These are phyloP conservation scores for Stegostoma tigrinum DNA, from an alignment of 2,113 vertebrate genomes.

Conservation along the genomic window DNA sequence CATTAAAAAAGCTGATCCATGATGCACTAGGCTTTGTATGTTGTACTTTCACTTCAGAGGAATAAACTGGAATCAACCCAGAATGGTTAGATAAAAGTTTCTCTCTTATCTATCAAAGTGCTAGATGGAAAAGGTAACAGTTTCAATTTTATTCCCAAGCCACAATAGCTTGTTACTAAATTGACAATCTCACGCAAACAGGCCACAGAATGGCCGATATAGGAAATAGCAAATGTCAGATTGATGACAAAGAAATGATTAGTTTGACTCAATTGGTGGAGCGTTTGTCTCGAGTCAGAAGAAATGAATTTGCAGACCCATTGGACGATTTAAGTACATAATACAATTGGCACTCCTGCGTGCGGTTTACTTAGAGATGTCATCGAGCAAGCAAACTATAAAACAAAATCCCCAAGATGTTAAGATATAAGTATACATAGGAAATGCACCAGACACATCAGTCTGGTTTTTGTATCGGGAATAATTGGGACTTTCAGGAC, in stretches of 20 bases:
- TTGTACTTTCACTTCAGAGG: not conserved
- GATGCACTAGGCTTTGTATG: not conserved
- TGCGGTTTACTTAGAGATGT: too few relatives aligned
- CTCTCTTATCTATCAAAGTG: not conserved
- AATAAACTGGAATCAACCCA: not conserved
- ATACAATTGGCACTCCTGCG: too few relatives aligned
- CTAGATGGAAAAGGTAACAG: not conserved
- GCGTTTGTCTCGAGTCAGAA: not conserved
- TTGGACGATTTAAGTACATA: too few relatives aligned
- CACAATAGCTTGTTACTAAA: not conserved
- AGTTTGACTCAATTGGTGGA: not conserved
- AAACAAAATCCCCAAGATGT: not conserved
- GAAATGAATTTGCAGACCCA: too few relatives aligned
- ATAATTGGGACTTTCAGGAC: too few relatives aligned
- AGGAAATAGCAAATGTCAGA: not conserved
- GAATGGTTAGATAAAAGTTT: not conserved
- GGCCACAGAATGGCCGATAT: not conserved
- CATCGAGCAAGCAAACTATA: not conserved
- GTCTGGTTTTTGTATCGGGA: too few relatives aligned
- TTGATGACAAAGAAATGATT: not conserved
- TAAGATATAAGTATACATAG: not conserved
- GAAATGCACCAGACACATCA: not conserved
- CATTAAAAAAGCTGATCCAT: not conserved
- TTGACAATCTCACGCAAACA: not conserved
- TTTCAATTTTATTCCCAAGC: not conserved